These are phyloP conservation scores for Notiomystis cincta DNA, from an alignment of 2,113 vertebrate species.

Conservation along the genomic window DNA sequence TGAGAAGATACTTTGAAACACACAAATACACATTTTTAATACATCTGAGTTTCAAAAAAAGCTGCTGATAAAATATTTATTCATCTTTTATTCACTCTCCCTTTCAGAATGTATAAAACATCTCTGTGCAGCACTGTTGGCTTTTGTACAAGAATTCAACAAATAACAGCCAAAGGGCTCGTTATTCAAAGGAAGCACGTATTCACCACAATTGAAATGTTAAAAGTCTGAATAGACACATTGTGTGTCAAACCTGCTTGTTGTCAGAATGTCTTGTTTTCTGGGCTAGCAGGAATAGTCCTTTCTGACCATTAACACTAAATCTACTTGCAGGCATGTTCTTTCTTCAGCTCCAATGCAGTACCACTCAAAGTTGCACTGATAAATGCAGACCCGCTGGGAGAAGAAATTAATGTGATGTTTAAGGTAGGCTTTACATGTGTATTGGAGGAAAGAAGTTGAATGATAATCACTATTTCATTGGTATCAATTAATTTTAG, in stretches of 20 bases:
- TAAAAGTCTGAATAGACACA: not conserved
- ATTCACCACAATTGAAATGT: not conserved
- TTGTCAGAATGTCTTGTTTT: conserved; percentile 6
- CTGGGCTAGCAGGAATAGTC: not conserved
- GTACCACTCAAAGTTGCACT: conserved; percentile 90
- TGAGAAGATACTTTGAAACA: not conserved
- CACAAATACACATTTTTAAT: not conserved
- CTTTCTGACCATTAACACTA: not conserved
- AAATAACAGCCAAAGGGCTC: not conserved
- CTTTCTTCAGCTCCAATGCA: conserved; percentile 99
- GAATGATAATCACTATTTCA: not conserved
- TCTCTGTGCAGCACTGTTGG: not conserved
- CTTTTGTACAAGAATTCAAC: conserved; percentile 24
- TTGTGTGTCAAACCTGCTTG: not conserved
- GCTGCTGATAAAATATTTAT: not conserved
- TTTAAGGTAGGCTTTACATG: conserved; percentile 84
- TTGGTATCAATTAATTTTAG: not conserved
- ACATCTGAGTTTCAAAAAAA: not conserved
- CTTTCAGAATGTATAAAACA: not conserved
- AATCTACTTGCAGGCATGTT: conserved; percentile 84
- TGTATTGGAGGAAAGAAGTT: not conserved
- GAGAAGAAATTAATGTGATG: conserved; percentile 98
- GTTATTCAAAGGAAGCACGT: not conserved
- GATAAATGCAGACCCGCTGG: conserved; percentile 91
- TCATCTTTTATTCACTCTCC: not conserved